A percentile compares a stretch with the other conserved stretches of the same genome.
phyloP scores from a whole-genome alignment of 2,888 invertebrate genomes.

The Idaea straminata region DNA sequence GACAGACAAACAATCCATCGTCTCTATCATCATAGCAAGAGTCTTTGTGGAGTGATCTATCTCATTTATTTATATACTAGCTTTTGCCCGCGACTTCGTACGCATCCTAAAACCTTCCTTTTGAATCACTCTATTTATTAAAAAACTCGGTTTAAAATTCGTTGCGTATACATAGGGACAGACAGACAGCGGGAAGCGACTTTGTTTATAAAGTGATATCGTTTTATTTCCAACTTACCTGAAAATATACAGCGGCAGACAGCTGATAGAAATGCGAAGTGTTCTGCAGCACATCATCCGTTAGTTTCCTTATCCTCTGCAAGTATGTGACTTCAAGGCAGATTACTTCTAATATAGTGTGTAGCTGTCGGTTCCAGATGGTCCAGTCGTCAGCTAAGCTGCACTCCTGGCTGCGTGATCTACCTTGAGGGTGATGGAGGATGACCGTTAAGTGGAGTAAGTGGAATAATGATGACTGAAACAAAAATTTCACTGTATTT shows the following conservation, averaged over 20 bases:
- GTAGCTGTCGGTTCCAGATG: slow-evolving; percentile 58
- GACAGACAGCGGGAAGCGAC: neutral
- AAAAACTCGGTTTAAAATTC: too few species aligned
- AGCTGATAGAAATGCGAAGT: slow-evolving; percentile 49
- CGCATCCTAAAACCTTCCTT: too few species aligned
- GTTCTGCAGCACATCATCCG: slow-evolving; percentile 38
- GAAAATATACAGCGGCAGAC: slow-evolving; percentile 61
- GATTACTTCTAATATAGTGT: slow-evolving; percentile 61
- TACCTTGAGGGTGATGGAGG: slow-evolving; percentile 66
- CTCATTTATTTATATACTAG: too few species aligned
- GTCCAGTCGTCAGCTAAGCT: slow-evolving; percentile 60
- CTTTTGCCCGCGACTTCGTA: too few species aligned
- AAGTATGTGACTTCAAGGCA: slow-evolving; percentile 54
- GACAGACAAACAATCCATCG: too few species aligned
- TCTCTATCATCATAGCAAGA: too few species aligned
- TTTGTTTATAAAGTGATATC: neutral
- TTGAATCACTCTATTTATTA: too few species aligned
- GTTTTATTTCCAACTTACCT: slow-evolving; percentile 41
- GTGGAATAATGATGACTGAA: slow-evolving; percentile 60
- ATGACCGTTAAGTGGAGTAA: slow-evolving; percentile 50
- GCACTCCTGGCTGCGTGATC: slow-evolving; percentile 44
- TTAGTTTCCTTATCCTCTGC: slow-evolving; percentile 53
- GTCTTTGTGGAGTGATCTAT: too few species aligned
- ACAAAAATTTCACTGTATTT: slow-evolving; percentile 14
- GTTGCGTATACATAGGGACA: too few species aligned